Percentiles rank a stretch among this genome's conserved stretches.
These are phyloP conservation scores for Armadillidium nasatum DNA, from an alignment of 1,140 invertebrate genomes.

Conservation along the genomic window DNA sequence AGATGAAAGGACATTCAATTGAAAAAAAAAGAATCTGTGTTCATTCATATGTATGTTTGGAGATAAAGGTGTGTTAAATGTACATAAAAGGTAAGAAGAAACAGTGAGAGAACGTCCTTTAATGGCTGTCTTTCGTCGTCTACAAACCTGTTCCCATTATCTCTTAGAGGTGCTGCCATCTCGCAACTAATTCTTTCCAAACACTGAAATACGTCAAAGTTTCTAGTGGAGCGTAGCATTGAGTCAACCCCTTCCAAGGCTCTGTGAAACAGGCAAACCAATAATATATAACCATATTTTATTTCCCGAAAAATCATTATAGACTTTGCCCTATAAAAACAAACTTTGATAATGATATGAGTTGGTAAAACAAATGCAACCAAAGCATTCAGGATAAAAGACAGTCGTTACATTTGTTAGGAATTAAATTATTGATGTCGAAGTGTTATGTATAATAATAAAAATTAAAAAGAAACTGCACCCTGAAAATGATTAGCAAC, in stretches of 20 bases:
- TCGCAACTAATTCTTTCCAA: conserved; percentile 26
- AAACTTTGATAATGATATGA: too few relatives aligned
- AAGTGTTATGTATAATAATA: too few relatives aligned
- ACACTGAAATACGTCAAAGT: conserved; percentile 26
- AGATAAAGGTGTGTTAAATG: background rate
- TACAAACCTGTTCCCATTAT: conserved; percentile 17
- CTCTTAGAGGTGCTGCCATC: conserved; percentile 20
- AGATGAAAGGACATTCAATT: background rate
- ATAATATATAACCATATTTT: background rate
- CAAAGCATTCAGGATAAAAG: too few relatives aligned
- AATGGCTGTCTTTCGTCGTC: background rate
- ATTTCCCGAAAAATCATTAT: background rate
- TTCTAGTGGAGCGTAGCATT: conserved; percentile 22
- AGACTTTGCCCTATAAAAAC: too few relatives aligned
- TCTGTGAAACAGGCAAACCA: conserved; percentile 12
- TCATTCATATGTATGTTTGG: background rate
- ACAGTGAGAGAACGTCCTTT: background rate
- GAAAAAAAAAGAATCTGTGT: too few relatives aligned
- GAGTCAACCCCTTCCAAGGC: conserved; percentile 25
- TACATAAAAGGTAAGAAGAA: too few relatives aligned
- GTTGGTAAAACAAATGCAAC: too few relatives aligned
- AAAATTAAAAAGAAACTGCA: too few relatives aligned
- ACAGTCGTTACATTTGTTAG: too few relatives aligned
- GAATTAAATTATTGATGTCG: too few relatives aligned
- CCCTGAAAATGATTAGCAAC: too few relatives aligned